Base-by-base conservation (phyloP, 2,888 invertebrate species). In the Diloba caeruleocephala region DNA sequence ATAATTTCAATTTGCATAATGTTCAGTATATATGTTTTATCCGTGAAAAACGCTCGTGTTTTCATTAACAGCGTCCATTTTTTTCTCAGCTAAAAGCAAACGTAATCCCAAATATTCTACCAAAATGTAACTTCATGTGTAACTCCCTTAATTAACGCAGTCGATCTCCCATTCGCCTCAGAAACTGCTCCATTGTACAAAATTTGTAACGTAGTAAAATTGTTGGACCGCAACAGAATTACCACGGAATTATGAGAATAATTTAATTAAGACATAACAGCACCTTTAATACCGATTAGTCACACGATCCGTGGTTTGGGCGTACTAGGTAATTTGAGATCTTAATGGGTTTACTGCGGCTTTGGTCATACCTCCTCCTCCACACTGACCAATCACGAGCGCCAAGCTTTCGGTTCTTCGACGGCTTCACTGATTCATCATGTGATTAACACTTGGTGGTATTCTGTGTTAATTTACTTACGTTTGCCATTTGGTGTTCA, bases 231-330 rank as follows among this genome's bases (percentile, higher is more conserved):
- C 81, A 83, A 83, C 87, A 81, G 70, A 80, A 82, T 87, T 85
- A 84, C 83, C 76, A 78, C 76, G 81, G 82, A 86, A 87, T 89
- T 88, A 88, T 84, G 82, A 81, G 84, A 85, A 85, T 90, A 91
- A 92, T 92, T 92, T 89, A 93, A 93, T 93, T 92, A 92, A 90
- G 89, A 89, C 83, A 88, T 90, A 90, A 89, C 89, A 89, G 85
- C 88, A 87, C 86, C 86, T 89, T 88, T 90, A 89, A 91, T 87
- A 79, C 85, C 90, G 92, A 92, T 93, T 92, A 92, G 92, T 90
- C 91, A 91, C 90, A 91, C 91, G 81, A 86, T 84, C 83, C 85
- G 81, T 71, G 82, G 85, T 89, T 90, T 90, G 91, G 92, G 90
- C 91, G 91, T 90, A 82, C 79, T 83, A 76, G 82, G 92, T 91